These are phyloP conservation scores for Idris sp. DNA, from an alignment of 1,140 invertebrate genomes.

Conservation along the genomic window DNA sequence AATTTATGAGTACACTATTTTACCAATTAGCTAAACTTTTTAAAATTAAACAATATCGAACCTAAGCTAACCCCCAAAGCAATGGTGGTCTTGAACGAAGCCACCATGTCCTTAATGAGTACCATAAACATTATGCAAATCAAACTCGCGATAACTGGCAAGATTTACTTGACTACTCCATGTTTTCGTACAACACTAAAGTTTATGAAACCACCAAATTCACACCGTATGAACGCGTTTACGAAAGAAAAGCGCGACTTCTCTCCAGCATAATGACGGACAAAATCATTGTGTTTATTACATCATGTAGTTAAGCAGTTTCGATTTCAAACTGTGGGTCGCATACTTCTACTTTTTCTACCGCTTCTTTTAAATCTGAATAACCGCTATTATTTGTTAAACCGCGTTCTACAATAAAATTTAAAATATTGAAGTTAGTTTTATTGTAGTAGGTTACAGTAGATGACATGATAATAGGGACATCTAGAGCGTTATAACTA, in stretches of 20 bases:
- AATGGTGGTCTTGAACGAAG: conserved; percentile 70
- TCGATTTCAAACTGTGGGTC: no score
- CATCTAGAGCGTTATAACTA: no score
- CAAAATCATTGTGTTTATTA: no score
- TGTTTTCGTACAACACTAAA: conserved; percentile 48
- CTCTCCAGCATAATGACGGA: neutral
- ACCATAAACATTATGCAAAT: conserved; percentile 60
- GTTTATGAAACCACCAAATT: conserved; percentile 64
- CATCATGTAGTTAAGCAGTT: no score
- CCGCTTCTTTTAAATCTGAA: no score
- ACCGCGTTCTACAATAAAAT: no score
- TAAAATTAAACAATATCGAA: conserved; percentile 25
- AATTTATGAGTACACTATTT: conserved; percentile 38
- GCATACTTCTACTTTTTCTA: no score
- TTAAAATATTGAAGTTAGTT: no score
- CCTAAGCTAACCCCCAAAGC: neutral
- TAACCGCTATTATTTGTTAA: no score
- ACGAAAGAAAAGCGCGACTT: conserved; percentile 24
- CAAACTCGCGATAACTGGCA: conserved; percentile 66
- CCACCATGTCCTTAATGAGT: conserved; percentile 66
- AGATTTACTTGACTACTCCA: conserved; percentile 56
- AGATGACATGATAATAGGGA: no score
- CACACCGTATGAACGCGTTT: conserved; percentile 34
- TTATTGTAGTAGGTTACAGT: no score
- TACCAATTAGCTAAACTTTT: conserved; percentile 22